Percentiles rank a stretch among this genome's conserved stretches.
phyloP scores from a whole-genome alignment of 2,888 invertebrate species.

The Amiota communis region DNA sequence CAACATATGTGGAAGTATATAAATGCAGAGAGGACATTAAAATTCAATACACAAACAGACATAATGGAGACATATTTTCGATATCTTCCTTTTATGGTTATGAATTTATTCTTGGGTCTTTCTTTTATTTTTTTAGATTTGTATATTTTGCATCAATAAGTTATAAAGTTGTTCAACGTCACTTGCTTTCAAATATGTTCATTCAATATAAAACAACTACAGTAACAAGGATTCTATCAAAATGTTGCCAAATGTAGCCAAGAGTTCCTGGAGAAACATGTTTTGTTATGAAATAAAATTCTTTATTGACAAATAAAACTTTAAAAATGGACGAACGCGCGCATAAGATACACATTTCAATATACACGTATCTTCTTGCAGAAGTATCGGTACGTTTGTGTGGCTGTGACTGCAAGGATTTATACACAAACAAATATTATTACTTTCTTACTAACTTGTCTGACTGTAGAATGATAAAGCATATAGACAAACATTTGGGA shows the following conservation, averaged over 20 bases:
- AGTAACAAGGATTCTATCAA: background rate
- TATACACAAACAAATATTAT: slow-evolving; percentile 60
- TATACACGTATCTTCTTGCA: background rate
- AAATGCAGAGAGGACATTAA: slow-evolving; percentile 47
- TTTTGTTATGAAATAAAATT: slow-evolving; percentile 60
- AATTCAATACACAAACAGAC: slow-evolving; percentile 56
- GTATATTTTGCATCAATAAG: too few species aligned
- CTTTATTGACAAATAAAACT: slow-evolving; percentile 63
- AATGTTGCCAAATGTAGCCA: background rate
- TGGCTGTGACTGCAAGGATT: slow-evolving; percentile 43
- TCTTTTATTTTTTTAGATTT: too few species aligned
- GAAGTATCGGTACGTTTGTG: background rate
- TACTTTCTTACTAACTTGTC: slow-evolving; percentile 35
- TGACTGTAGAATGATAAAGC: slow-evolving; percentile 49
- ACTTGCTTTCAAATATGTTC: slow-evolving; percentile 48
- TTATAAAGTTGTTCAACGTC: too few species aligned
- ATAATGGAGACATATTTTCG: too few species aligned
- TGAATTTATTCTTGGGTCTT: too few species aligned
- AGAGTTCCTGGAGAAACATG: slow-evolving; percentile 18
- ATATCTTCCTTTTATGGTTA: too few species aligned
- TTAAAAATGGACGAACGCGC: slow-evolving; percentile 50
- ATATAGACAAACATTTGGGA: slow-evolving; percentile 64
- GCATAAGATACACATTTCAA: background rate
- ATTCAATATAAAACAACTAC: slow-evolving; percentile 53
- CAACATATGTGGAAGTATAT: too few species aligned